A percentile compares a stretch with the other conserved stretches of the same genome.
phyloP scores from a whole-genome alignment of 2,888 invertebrate genomes.

The Leistus spinibarbis region DNA sequence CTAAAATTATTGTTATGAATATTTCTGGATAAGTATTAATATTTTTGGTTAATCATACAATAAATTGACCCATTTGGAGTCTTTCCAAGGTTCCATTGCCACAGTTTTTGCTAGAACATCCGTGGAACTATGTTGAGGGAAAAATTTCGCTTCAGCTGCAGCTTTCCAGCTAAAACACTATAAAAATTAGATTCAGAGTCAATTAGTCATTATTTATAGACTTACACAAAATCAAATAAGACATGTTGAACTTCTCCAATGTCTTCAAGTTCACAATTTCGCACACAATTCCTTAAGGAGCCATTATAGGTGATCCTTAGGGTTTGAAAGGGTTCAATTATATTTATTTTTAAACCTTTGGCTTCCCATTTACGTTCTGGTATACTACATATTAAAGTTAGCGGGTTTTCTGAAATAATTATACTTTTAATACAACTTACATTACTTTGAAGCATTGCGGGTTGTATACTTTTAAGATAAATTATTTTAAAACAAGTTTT shows the following conservation, averaged over 20 bases:
- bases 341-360: slow-evolving; percentile 66
- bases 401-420: slow-evolving; percentile 59
- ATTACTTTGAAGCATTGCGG: not conserved
- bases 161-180: slow-evolving; percentile 62
- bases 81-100: slow-evolving; percentile 64
- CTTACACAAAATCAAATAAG: slow-evolving; percentile 68
- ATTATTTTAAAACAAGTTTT: not conserved
- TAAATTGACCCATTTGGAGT: slow-evolving; percentile 62
- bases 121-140: slow-evolving; percentile 64
- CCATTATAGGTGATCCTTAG: slow-evolving; percentile 75
- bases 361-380: slow-evolving; percentile 63
- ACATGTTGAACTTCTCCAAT: slow-evolving; percentile 57
- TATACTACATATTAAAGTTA: slow-evolving; percentile 57
- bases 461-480: too few species aligned
- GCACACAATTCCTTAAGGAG: slow-evolving; percentile 61
- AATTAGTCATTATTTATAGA: too few species aligned
- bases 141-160: slow-evolving; percentile 57
- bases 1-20: slow-evolving; percentile 45
- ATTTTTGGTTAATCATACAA: slow-evolving; percentile 56
- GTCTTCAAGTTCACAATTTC: slow-evolving; percentile 48
- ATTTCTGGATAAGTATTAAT: not conserved
- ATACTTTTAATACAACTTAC: not conserved
- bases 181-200: not conserved
- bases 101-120: slow-evolving; percentile 62
- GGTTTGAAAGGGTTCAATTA: slow-evolving; percentile 65